Conservation (phyloP, 2,888 invertebrate species). For the Eupsilia transversa region DNA sequence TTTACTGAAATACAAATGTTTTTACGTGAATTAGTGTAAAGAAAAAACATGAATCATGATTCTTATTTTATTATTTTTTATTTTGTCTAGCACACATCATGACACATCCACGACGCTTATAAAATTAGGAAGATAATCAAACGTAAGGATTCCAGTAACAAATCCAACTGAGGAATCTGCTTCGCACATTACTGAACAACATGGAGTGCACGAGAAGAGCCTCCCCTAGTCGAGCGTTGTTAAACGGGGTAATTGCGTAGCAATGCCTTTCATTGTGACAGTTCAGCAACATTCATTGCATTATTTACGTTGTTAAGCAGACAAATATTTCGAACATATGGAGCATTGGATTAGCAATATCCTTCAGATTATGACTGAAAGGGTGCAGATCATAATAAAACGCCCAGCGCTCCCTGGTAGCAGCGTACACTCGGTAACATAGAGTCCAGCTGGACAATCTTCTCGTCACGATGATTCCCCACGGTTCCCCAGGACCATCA, state of each 20-base stretch:
- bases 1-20: slow-evolving; percentile 21
- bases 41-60: neutral
- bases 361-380: too few relatives aligned
- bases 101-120: neutral
- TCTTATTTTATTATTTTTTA: neutral
- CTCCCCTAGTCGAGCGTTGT: too few relatives aligned
- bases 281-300: too few relatives aligned
- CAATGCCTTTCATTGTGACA: too few relatives aligned
- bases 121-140: neutral
- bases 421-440: neutral
- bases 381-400: neutral
- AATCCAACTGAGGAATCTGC: neutral
- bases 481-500: neutral
- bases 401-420: neutral
- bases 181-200: neutral
- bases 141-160: too few relatives aligned
- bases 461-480: neutral
- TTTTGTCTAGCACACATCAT: neutral
- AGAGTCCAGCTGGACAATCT: neutral
- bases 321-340: too few relatives aligned
- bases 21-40: slow-evolving; percentile 31
- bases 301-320: too few relatives aligned
- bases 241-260: too few relatives aligned
- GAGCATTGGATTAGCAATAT: too few relatives aligned
- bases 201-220: neutral